Percentiles rank a stretch among this genome's conserved stretches.
phyloP scores from a whole-genome alignment of 2,797 vertebrate species.

The Scyliorhinus canicula region DNA sequence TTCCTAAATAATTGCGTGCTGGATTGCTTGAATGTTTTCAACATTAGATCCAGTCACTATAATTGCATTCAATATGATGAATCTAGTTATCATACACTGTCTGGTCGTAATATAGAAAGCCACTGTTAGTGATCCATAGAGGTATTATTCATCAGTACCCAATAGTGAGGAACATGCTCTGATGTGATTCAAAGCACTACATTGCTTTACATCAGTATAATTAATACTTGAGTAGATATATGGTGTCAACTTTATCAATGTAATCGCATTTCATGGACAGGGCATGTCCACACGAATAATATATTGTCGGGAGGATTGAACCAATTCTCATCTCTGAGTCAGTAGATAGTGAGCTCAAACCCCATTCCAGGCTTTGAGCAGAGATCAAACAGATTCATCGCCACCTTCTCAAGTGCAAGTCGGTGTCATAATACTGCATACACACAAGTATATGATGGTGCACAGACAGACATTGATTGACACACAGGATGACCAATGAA shows the following conservation, averaged over 20 bases:
- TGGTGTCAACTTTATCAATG: background rate
- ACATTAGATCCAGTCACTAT: background rate
- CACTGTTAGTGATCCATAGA: background rate
- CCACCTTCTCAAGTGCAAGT: background rate
- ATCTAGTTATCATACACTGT: background rate
- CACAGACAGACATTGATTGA: too few species aligned
- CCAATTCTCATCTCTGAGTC: background rate
- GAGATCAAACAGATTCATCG: background rate
- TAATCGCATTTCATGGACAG: background rate
- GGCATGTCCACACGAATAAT: background rate
- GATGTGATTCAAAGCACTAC: background rate
- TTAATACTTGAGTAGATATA: background rate
- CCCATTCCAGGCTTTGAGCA: background rate
- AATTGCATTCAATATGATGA: background rate
- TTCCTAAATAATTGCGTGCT: background rate
- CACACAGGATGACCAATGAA: too few species aligned
- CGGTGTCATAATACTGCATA: too few species aligned
- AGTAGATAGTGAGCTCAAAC: background rate
- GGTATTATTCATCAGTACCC: background rate
- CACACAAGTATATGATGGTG: too few species aligned
- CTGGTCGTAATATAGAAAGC: background rate
- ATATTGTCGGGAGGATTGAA: background rate
- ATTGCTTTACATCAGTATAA: background rate
- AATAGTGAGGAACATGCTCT: background rate
- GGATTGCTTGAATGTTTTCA: background rate